Conservation (phyloP, 2,888 invertebrate genomes). For the Pharmacophagus antenor region DNA sequence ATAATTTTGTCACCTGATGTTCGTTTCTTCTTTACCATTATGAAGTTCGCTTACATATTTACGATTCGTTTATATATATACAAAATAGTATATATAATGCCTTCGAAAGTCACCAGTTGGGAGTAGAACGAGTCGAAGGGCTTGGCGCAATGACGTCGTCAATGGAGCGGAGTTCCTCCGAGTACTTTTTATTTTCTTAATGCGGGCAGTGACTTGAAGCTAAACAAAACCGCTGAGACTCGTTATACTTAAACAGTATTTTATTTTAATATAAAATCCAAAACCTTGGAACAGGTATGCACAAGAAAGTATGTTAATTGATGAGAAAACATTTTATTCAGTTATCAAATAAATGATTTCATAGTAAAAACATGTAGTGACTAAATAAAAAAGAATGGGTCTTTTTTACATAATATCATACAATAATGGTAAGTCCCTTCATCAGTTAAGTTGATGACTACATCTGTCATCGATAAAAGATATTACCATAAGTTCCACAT, state of each 20-base stretch:
- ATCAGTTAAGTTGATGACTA: too few relatives aligned
- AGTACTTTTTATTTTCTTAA: constrained; percentile 61
- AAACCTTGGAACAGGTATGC: neutral
- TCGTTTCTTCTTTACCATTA: too few relatives aligned
- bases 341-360: too few relatives aligned
- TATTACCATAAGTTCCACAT: too few relatives aligned
- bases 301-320: neutral
- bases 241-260: neutral
- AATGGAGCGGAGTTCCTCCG: constrained; percentile 76
- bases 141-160: constrained; percentile 59
- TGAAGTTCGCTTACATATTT: too few relatives aligned
- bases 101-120: constrained; percentile 48
- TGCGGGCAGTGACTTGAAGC: constrained; percentile 65
- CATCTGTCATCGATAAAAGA: too few relatives aligned
- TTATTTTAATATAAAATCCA: neutral
- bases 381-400: too few relatives aligned
- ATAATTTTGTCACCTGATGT: too few relatives aligned
- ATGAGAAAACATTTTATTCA: too few relatives aligned
- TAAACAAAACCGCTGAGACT: constrained; percentile 45
- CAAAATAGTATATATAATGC: constrained; percentile 25
- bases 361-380: too few relatives aligned
- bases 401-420: too few relatives aligned
- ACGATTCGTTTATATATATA: neutral
- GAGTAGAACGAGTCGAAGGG: constrained; percentile 45
- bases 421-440: too few relatives aligned